Evolutionary conservation across 2,113 vertebrate species (phyloP), one percentile per base, ranked within the genome.

Genomic region (Atlantisia rogersi): DNA sequence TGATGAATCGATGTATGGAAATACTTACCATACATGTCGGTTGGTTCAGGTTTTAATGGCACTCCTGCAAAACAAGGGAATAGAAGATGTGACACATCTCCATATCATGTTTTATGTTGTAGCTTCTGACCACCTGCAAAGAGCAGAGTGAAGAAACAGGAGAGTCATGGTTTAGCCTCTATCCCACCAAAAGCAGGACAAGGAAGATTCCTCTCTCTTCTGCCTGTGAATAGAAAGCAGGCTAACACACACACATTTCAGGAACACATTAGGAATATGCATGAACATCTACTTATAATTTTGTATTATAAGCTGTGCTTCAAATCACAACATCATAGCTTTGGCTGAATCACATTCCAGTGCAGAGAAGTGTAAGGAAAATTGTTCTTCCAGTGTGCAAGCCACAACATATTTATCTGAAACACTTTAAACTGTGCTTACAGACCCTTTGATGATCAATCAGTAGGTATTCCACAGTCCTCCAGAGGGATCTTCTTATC

Each of bases 21-120:
- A 52, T 11, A 95, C 98, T 94, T 98, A 99, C 99, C 84, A 16
- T 93, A 93, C 0, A 15, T 97, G 94, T 97, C 44, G 3, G 50
- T 97, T 29, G 99, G 99, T 89, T 98, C 98, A 6, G 98, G 91
- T 89, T 98, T 98, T 82, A 98, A 97, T 37, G 92, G 95, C 40
- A 95, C 91, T 88, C 99, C 99, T 99, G 93, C 71, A 97, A 97
- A 88, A 95, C 12, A 96, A 89, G 92, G 82, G 39, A 81, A 59
- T 3, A 86, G 50, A 83, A 76, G 35, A 15, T 2, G 1, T 46
- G 17, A 74, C 1, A 0, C 7, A 21, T 50, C 18, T 77, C 42
- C 4, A 1, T 12, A 56, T 28, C 1, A 0, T 31, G 12, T 40
- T 59, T 76, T 62, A 7, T 19, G 9, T 53, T 14, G 19, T 28